Percentiles rank a stretch among this genome's conserved stretches.
These are phyloP conservation scores for Sarcophaga variegata DNA, from an alignment of 2,888 invertebrate genomes.

Conservation along the genomic window DNA sequence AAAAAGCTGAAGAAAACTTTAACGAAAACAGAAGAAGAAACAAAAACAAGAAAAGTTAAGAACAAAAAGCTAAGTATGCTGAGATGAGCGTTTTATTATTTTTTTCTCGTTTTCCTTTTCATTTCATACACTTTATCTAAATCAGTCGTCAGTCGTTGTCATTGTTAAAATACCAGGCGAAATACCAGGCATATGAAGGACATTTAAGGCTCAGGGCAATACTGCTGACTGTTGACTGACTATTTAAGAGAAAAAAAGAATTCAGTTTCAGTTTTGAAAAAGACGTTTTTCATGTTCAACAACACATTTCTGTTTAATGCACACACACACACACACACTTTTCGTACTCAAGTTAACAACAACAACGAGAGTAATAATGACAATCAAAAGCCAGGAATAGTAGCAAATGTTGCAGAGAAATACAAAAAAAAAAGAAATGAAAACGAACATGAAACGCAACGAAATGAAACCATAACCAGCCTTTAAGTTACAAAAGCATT, in stretches of 20 bases:
- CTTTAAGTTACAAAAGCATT: too few relatives aligned
- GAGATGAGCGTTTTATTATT: slow-evolving; percentile 19
- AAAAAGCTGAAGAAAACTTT: not conserved
- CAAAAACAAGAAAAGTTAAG: not conserved
- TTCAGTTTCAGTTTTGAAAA: slow-evolving; percentile 6
- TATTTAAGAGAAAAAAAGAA: slow-evolving; percentile 15
- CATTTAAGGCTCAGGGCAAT: slow-evolving; percentile 40
- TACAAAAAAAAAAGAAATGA: not conserved
- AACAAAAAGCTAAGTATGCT: not conserved
- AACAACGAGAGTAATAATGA: not conserved
- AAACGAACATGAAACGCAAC: not conserved
- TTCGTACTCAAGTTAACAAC: slow-evolving; percentile 38
- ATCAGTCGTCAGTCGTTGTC: slow-evolving; percentile 19
- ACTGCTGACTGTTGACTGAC: not conserved
- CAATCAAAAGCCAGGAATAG: slow-evolving; percentile 13
- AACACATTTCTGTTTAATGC: slow-evolving; percentile 34
- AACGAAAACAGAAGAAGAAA: not conserved
- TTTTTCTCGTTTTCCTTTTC: not conserved
- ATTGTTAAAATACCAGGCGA: slow-evolving; percentile 27
- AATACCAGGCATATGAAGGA: slow-evolving; percentile 40
- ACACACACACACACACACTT: not conserved
- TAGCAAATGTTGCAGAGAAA: slow-evolving; percentile 39
- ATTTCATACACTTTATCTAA: slow-evolving; percentile 21
- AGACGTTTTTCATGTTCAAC: slow-evolving; percentile 59
- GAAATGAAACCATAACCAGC: not conserved